These are phyloP conservation scores for Esox niger DNA, from an alignment of 2,113 vertebrate genomes.

Conservation along the genomic window DNA sequence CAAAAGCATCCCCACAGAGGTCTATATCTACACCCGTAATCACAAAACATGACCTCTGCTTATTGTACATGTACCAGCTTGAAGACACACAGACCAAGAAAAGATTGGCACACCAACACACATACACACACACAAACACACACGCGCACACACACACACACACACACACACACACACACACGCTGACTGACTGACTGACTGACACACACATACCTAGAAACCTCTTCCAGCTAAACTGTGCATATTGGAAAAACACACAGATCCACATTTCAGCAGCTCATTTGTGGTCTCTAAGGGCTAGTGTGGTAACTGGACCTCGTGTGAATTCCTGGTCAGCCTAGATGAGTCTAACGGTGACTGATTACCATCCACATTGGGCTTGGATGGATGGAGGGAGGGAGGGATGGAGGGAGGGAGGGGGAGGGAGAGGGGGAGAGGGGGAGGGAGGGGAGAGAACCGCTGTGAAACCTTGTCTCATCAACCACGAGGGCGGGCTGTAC, in stretches of 20 bases:
- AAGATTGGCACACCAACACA: too few relatives aligned
- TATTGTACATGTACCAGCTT: not conserved
- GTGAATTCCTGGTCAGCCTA: constrained; percentile 66
- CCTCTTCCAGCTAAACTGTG: not conserved
- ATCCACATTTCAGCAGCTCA: constrained; percentile 26
- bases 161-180: constrained; percentile 32
- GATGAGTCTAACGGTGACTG: constrained; percentile 61
- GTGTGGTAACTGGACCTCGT: constrained; percentile 63
- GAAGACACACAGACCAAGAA: not conserved
- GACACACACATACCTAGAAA: constrained; percentile 11
- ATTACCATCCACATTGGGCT: constrained; percentile 46
- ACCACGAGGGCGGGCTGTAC: not conserved
- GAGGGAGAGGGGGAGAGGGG: not conserved
- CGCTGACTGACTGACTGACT: constrained; percentile 1
- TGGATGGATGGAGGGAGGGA: constrained; percentile 5
- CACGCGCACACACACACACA: constrained; percentile 23
- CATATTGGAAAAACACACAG: constrained; percentile 9
- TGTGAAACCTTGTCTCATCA: constrained; percentile 1
- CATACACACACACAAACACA: constrained; percentile 32
- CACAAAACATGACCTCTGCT: constrained; percentile 36
- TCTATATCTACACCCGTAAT: constrained; percentile 59
- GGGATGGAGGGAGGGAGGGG: not conserved
- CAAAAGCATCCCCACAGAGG: constrained; percentile 43
- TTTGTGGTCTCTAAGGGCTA: constrained; percentile 49
- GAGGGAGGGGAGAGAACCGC: not conserved